These are phyloP conservation scores for Nomada fucata DNA, from an alignment of 2,888 invertebrate species.

Conservation along the genomic window DNA sequence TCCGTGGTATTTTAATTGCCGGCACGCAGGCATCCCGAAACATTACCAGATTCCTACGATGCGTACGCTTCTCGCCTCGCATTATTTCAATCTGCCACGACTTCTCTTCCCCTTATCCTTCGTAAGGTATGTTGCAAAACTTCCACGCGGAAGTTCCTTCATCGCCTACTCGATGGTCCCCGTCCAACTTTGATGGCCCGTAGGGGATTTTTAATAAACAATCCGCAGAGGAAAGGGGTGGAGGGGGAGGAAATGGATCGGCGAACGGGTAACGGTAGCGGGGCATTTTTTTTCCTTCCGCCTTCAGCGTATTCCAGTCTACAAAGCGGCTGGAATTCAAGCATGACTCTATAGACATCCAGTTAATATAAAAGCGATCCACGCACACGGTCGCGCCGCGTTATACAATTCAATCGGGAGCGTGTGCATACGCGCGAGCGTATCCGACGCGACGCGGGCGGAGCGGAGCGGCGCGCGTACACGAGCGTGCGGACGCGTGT, in stretches of 20 bases:
- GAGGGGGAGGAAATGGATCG: neutral
- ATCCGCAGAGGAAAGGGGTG: neutral
- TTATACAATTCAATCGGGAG: constrained; percentile 66
- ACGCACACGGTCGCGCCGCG: constrained; percentile 57
- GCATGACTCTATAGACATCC: constrained; percentile 53
- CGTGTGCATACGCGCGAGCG: constrained; percentile 27
- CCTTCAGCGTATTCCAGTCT: constrained; percentile 58
- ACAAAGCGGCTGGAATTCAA: constrained; percentile 65
- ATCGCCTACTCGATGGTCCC: too few relatives aligned
- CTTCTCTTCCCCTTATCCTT: too few relatives aligned
- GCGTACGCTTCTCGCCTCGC: too few relatives aligned
- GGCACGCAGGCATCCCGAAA: too few relatives aligned
- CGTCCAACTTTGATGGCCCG: neutral
- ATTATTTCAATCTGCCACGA: too few relatives aligned
- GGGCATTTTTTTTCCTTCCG: constrained; percentile 50
- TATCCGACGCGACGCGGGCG: too few relatives aligned
- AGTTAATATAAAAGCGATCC: constrained; percentile 60
- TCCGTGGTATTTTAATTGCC: too few relatives aligned
- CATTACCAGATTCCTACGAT: too few relatives aligned
- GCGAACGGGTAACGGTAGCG: constrained; percentile 34
- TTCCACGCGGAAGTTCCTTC: too few relatives aligned
- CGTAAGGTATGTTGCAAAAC: too few relatives aligned
- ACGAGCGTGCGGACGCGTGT: neutral
- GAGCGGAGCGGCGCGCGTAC: neutral
- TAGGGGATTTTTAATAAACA: constrained; percentile 18